phyloP scores from a whole-genome alignment of 2,888 invertebrate genomes.

The Tinea pellionella region DNA sequence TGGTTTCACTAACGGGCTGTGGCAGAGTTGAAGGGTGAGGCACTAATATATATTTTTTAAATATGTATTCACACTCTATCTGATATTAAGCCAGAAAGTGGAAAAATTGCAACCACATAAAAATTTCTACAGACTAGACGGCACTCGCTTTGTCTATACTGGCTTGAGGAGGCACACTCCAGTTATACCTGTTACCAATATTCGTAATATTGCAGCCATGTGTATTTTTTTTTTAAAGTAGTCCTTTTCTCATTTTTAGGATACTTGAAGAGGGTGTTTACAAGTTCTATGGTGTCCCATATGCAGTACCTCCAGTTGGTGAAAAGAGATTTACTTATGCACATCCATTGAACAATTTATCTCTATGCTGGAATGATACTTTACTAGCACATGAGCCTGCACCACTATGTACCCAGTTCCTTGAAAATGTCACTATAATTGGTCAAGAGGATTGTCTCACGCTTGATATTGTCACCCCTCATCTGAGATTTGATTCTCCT shows the following conservation, averaged over 20 bases:
- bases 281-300: constrained; percentile 86
- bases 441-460: constrained; percentile 87
- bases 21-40: constrained; percentile 81
- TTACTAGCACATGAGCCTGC: constrained; percentile 75
- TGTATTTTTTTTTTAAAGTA: not conserved
- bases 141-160: too few relatives aligned
- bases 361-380: constrained; percentile 85
- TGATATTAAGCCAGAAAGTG: too few relatives aligned
- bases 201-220: too few relatives aligned
- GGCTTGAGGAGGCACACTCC: too few relatives aligned
- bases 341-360: constrained; percentile 72
- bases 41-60: too few relatives aligned
- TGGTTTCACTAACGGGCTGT: constrained; percentile 80
- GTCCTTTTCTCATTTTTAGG: constrained; percentile 33
- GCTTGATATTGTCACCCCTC: constrained; percentile 84
- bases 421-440: constrained; percentile 73
- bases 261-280: constrained; percentile 81
- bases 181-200: too few relatives aligned
- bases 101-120: too few relatives aligned
- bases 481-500: constrained; percentile 81
- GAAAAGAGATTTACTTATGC: constrained; percentile 79
- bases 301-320: constrained; percentile 78
- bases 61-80: too few relatives aligned
- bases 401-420: constrained; percentile 76
- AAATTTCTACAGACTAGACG: too few relatives aligned